Evolutionary conservation across 2,888 invertebrate species (phyloP), one percentile per base, ranked within the genome.

Genomic region (Ceramica pisi): DNA sequence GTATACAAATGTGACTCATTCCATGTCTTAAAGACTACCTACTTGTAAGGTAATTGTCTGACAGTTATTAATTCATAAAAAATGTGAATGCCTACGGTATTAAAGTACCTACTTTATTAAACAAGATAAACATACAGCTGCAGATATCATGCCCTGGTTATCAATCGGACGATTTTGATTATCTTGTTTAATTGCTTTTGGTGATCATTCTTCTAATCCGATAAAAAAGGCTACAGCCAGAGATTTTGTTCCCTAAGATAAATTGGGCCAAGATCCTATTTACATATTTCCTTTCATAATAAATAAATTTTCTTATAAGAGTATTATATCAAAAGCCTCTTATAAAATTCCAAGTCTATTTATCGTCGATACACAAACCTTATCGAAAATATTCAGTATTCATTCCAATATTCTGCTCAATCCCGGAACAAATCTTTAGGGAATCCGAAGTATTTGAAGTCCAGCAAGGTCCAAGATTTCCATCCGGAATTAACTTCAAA

Each of bases 381-480:
- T 80, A 82, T 75, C 78, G 80, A 79, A 84, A 84, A 83, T 86
- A 82, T 81, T 87, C 82, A 81, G 86, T 84, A 89, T 88, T 89
- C 88, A 89, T 89, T 89, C 86, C 86, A 83, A 90, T 89, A 87
- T 85, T 86, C 78, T 74, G 80, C 70, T 86, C 89, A 83, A 90
- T 90, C 84, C 76, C 86, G 75, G 64, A 78, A 71, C 72, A 74
- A 82, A 75, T 86, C 92, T 82, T 84, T 71, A 71, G 91, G 91
- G 92, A 92, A 92, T 92, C 88, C 84, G 61, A 86, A 88, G 86
- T 87, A 92, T 92, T 90, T 81, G 69, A 79, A 86, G 80, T 79
- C 85, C 86, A 76, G 75, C 59, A 81, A 80, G 79, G 83, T 80
- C 83, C 81, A 84, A 86, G 89, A 91, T 90, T 86, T 81, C 83